phyloP scores from a whole-genome alignment of 2,888 invertebrate species.

The Drosophila koepferae region DNA sequence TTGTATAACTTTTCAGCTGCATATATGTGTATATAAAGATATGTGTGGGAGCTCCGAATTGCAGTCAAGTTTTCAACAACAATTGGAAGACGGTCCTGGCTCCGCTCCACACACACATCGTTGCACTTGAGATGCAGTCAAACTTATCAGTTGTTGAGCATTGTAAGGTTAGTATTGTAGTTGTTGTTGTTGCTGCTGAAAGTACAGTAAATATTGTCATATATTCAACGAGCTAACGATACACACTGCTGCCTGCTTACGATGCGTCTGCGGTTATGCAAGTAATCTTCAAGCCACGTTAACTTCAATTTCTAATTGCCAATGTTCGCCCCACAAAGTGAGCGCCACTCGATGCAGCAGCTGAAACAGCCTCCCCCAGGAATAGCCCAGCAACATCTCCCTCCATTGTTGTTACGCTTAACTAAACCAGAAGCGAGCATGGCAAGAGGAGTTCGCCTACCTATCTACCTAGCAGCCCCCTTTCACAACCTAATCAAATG shows the following conservation, averaged over 20 bases:
- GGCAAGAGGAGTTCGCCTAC: slow-evolving; percentile 22
- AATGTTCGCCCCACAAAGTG: slow-evolving; percentile 54
- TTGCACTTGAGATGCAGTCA: slow-evolving; percentile 50
- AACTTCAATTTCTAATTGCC: slow-evolving; percentile 71
- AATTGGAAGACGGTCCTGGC: slow-evolving; percentile 17
- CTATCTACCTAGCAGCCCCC: slow-evolving; percentile 18
- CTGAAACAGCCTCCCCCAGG: background rate
- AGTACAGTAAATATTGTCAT: slow-evolving; percentile 54
- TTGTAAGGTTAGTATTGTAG: slow-evolving; percentile 13
- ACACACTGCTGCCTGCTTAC: slow-evolving; percentile 30
- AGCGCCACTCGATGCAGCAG: slow-evolving; percentile 24
- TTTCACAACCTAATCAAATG: slow-evolving; percentile 74
- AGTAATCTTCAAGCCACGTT: slow-evolving; percentile 59
- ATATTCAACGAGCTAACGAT: slow-evolving; percentile 60
- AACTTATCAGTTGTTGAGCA: slow-evolving; percentile 37
- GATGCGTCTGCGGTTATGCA: slow-evolving; percentile 49
- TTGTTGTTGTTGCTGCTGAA: slow-evolving; percentile 14
- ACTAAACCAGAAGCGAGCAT: slow-evolving; percentile 12
- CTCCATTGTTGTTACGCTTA: slow-evolving; percentile 31
- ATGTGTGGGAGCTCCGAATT: slow-evolving; percentile 25
- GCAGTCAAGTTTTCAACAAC: slow-evolving; percentile 62
- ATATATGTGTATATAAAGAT: background rate
- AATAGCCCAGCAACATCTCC: slow-evolving; percentile 13
- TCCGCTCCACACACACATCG: slow-evolving; percentile 33
- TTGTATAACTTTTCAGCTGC: slow-evolving; percentile 25